Conservation (phyloP, 1,140 invertebrate species). For the Argopecten irradians region DNA sequence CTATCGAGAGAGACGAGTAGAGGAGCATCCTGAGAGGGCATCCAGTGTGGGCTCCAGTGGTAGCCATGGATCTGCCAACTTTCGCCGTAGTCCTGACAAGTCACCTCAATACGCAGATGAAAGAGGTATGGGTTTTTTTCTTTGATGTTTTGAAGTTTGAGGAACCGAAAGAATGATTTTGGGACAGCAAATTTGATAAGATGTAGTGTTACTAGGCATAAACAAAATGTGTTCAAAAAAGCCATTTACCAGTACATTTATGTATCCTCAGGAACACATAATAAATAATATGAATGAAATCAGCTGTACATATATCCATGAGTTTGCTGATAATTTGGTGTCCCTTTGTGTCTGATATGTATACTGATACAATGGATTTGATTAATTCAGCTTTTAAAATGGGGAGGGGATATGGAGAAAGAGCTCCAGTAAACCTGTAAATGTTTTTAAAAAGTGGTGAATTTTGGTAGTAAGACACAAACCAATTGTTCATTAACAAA, state of each 20-base stretch:
- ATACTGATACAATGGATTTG: too few relatives aligned
- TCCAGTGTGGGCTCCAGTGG: constrained; percentile 46
- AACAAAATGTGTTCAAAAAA: not conserved
- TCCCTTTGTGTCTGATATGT: too few relatives aligned
- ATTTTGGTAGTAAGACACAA: too few relatives aligned
- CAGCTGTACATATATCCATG: not conserved
- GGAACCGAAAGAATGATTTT: not conserved
- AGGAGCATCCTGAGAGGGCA: constrained; percentile 34
- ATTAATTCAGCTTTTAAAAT: too few relatives aligned
- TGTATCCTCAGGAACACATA: not conserved
- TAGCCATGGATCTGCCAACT: constrained; percentile 48
- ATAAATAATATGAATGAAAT: not conserved
- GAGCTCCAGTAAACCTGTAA: too few relatives aligned
- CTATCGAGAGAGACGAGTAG: constrained; percentile 47
- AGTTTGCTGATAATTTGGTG: too few relatives aligned
- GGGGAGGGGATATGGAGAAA: too few relatives aligned
- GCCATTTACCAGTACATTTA: not conserved
- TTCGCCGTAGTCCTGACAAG: constrained; percentile 66
- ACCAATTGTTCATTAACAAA: not conserved
- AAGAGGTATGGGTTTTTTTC: constrained; percentile 61
- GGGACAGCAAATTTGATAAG: not conserved
- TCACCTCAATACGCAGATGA: constrained; percentile 67
- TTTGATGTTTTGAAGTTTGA: not conserved
- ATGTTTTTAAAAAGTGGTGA: too few relatives aligned
- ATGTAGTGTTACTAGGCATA: not conserved